Base-by-base conservation (phyloP, 2,113 vertebrate species). In the Gallinago undulata region DNA sequence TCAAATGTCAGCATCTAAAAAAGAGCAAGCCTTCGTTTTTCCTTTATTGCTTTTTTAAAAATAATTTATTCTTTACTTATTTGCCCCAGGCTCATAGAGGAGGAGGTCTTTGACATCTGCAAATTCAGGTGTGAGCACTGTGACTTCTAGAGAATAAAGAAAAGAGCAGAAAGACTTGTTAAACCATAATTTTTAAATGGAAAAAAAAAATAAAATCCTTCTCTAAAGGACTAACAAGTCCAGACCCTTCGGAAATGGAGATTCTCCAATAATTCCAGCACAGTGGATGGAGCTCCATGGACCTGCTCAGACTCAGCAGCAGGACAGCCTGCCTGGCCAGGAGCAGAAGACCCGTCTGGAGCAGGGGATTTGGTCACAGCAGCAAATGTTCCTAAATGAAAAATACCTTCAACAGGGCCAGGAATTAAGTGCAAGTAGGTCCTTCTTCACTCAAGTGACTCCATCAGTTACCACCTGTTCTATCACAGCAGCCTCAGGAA, bases 361-460 rank as follows among this genome's bases (percentile, higher is more conserved):
- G 41, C 45, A 47, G 45, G 19, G 45, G 45, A 47, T 47, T 45
- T 47, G 19, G 19, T 47, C 45, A 5, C 45, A 55, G 19, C 31
- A 57, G 30, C 30, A 31, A 59, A 47, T 1, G 1, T 27, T 57
- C 8, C 35, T 11, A 41, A 39, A 25, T 5, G 14, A n/a, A 63
- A 75, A 48, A 14, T 24, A 31, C 51, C 37, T 63, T 70, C 45
- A n/a, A 7, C 35, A 23, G 22, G 2, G 8, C 23, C 4, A 1
- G 35, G 53, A 41, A 11, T 6, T 47, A 30, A 22, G 14, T 1
- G 28, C 8, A 31, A 39, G 21, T 5, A 30, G 45, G 18, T 35
- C 18, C 21, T 25, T 47, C 19, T 8, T 31, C 0, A 1, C 11
- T 23, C 45, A 6, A 21, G 9, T 9, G 8, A 53, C 18, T 28